A percentile compares a stretch with the other conserved stretches of the same genome.
These are phyloP conservation scores for Tokudaia muenninki DNA, from an alignment of 2,797 vertebrate species.

Conservation along the genomic window DNA sequence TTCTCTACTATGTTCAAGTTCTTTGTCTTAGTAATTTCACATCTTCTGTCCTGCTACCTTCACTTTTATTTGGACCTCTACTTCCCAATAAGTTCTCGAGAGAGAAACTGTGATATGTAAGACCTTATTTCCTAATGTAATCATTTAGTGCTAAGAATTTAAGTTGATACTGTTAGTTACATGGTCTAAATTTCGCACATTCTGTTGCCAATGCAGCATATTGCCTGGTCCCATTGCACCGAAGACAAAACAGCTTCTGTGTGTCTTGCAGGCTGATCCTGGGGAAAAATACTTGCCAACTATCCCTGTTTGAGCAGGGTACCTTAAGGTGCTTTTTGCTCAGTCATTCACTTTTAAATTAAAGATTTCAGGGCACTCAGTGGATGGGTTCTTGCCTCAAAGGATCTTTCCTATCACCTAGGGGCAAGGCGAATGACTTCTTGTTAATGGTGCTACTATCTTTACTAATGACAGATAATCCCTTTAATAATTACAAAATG, in stretches of 20 bases:
- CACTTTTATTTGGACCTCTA: background rate
- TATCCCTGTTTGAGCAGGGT: background rate
- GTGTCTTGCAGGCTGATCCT: background rate
- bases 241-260: no score
- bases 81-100: background rate
- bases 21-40: background rate
- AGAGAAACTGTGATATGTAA: background rate
- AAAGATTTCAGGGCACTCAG: background rate
- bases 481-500: background rate
- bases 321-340: background rate
- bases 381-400: background rate
- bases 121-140: background rate
- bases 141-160: background rate
- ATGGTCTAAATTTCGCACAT: background rate
- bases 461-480: background rate
- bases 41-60: background rate
- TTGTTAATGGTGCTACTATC: background rate
- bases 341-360: background rate
- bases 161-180: background rate
- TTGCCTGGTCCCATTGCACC: background rate
- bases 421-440: background rate
- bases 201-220: background rate
- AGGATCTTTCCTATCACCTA: no score
- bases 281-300: background rate
- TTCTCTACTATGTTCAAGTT: background rate